Base-by-base conservation (phyloP, 2,113 vertebrate genomes). In the Heloderma charlesbogerti region DNA sequence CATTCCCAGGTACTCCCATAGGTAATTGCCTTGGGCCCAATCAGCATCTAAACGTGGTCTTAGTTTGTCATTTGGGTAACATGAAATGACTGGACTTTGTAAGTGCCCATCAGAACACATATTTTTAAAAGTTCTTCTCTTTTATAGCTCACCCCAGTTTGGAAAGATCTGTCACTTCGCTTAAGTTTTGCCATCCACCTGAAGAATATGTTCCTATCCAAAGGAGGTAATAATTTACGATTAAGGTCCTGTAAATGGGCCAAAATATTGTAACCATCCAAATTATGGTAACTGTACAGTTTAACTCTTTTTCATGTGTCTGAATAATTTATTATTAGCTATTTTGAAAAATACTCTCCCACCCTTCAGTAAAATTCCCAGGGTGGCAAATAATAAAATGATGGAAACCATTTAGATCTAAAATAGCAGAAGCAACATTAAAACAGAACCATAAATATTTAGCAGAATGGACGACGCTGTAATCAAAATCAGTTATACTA, bases 171-270 rank as follows among this genome's bases (percentile, higher is more conserved):
- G 31, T 0, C 74, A 31, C 34, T 29, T 15, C 88, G 3, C 15
- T 20, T 18, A 31, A 48, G 10, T 80, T 48, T 85, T 77, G 37
- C 31, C 34, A 37, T 27, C 60, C 45, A 29, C 8, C 51, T 29
- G 0, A 82, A 90, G 60, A 12, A 1, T 54, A 75, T 87, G 54
- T 78, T 45, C 90, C 25, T 0, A 0, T 12, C 45, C 71, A 48
- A 82, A 40, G 45, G 75, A 92, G 90, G 90, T 91, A 75, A 86
- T 87, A 75, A 45, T 86, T 13, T 29, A 10, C 72, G 22, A 0
- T 0, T 0, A 81, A 57, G 22, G 13, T 67, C 43, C 43, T 51
- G 34, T 40, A 43, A 79, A 88, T 88, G 34, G 40, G 22, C 87
- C 63, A 16, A n/a, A 79, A 57, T 45, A 34, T 48, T 85, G 5